Percentiles rank a stretch among this genome's conserved stretches.
Conservation (phyloP, 2,113 vertebrate genomes). For the Percina caprodes region DNA sequence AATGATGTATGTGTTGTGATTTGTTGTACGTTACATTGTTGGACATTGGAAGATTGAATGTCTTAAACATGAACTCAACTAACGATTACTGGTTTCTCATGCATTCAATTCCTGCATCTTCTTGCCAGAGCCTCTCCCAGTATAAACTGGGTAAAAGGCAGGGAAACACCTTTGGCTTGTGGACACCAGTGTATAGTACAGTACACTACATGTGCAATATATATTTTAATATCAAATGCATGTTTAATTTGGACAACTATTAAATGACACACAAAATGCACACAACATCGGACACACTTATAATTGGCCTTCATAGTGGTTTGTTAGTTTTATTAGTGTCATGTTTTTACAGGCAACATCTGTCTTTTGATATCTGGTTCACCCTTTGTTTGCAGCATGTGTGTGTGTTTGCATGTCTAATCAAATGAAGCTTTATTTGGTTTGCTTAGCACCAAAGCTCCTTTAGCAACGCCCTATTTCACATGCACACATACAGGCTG, state of each 20-base stretch:
- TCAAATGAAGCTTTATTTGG: conserved; percentile 42
- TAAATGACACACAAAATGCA: background rate
- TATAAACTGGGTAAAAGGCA: conserved; percentile 42
- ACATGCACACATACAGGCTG: conserved; percentile 15
- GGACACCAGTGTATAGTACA: background rate
- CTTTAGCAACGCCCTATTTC: conserved; percentile 27
- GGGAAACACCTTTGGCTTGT: conserved; percentile 47
- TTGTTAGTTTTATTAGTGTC: background rate
- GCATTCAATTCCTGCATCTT: conserved; percentile 5
- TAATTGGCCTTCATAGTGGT: background rate
- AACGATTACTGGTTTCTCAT: background rate
- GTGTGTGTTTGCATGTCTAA: conserved; percentile 27
- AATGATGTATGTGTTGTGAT: no score
- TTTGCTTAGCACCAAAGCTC: conserved; percentile 15
- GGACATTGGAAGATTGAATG: background rate
- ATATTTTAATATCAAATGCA: background rate
- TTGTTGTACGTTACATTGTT: background rate
- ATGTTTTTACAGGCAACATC: background rate
- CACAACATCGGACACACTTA: background rate
- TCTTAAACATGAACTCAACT: background rate
- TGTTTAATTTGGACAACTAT: conserved; percentile 4
- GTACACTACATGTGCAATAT: background rate
- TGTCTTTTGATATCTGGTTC: background rate
- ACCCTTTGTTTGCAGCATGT: background rate
- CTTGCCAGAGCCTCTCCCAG: conserved; percentile 12